phyloP scores from a whole-genome alignment of 2,113 vertebrate genomes.

The Tupaia tana region DNA sequence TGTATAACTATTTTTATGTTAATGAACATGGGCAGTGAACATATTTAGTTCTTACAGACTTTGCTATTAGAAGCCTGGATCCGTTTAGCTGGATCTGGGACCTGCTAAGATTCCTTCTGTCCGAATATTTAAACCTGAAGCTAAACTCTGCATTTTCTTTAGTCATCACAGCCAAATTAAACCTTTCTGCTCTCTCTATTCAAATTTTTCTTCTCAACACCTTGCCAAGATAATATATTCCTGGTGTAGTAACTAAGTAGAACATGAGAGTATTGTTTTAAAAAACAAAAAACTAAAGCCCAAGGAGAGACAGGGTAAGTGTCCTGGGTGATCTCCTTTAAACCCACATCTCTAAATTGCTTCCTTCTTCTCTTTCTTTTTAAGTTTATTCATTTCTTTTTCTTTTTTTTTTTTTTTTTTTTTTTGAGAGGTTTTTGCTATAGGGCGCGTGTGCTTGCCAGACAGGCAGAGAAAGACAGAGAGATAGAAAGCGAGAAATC shows the following conservation, averaged over 20 bases:
- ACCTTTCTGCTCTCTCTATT: conserved; percentile 6
- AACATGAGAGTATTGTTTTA: not conserved
- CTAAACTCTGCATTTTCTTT: not conserved
- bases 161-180: not conserved
- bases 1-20: not conserved
- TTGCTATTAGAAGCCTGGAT: not conserved
- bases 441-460: too few species aligned
- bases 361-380: too few species aligned
- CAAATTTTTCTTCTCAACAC: not conserved
- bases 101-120: conserved; percentile 12
- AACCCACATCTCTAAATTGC: too few species aligned
- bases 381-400: too few species aligned
- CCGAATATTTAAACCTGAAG: conserved; percentile 19
- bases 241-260: not conserved
- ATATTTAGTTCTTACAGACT: not conserved
- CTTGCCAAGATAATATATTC: not conserved
- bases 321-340: not conserved
- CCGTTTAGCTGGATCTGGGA: not conserved
- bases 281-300: not conserved
- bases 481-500: too few species aligned
- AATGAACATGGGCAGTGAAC: not conserved
- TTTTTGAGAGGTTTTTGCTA: too few species aligned
- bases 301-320: not conserved
- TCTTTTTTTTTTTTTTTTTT: too few species aligned
- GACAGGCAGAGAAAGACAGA: too few species aligned